These are phyloP conservation scores for Scelioninae gen. 1 DNA, from an alignment of 2,888 invertebrate species.

Conservation along the genomic window DNA sequence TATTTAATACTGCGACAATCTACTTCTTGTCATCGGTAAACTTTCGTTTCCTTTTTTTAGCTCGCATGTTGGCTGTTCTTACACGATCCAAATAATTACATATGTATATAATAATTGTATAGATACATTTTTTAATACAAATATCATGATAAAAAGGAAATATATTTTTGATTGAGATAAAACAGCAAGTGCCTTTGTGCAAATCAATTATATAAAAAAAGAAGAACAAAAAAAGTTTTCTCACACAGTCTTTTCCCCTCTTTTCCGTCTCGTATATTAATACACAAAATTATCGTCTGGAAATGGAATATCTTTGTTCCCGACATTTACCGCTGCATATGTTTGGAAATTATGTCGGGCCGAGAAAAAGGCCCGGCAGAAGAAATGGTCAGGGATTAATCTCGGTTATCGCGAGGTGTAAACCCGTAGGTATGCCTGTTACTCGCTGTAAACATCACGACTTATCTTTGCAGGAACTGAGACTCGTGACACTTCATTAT, in stretches of 20 bases:
- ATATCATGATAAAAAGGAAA: not conserved
- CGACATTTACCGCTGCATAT: constrained; percentile 40
- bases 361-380: constrained; percentile 37
- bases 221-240: too few relatives aligned
- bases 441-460: constrained; percentile 76
- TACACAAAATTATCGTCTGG: constrained; percentile 48
- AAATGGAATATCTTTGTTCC: constrained; percentile 54
- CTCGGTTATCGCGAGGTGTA: constrained; percentile 71
- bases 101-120: constrained; percentile 5
- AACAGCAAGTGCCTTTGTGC: constrained; percentile 7
- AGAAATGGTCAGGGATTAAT: constrained; percentile 71
- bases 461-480: constrained; percentile 78
- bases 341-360: constrained; percentile 53
- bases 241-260: not conserved
- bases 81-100: constrained; percentile 52
- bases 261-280: constrained; percentile 38
- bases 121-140: constrained; percentile 49
- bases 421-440: constrained; percentile 74
- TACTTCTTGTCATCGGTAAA: constrained; percentile 34
- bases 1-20: constrained; percentile 56
- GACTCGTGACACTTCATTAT: constrained; percentile 70
- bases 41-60: constrained; percentile 32
- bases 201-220: not conserved
- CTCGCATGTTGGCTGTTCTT: constrained; percentile 31
- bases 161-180: not conserved